Conservation (phyloP, 2,888 invertebrate genomes). For the Cataglyphis albicans region DNA sequence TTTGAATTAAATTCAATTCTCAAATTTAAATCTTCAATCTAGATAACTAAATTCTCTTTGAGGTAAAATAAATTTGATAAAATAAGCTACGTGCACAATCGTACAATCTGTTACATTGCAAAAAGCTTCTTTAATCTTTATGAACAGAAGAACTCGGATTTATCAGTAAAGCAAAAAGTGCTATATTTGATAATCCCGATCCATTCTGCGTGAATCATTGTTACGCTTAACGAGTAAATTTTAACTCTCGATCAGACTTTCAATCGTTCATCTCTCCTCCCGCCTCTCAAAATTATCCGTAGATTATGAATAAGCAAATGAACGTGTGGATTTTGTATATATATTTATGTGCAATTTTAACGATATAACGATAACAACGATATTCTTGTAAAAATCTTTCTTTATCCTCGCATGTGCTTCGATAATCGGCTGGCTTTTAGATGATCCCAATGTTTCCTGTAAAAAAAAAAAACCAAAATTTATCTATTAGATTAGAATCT, state of each 20-base stretch:
- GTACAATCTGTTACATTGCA: constrained; percentile 13
- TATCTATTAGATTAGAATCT: neutral
- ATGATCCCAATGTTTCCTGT: neutral
- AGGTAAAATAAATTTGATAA: neutral
- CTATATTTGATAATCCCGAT: constrained; percentile 11
- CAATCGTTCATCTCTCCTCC: constrained; percentile 39
- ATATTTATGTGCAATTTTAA: constrained; percentile 78
- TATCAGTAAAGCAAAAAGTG: constrained; percentile 1
- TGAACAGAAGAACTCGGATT: constrained; percentile 58
- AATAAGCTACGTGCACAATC: neutral
- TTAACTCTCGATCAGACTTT: constrained; percentile 57
- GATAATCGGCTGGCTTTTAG: constrained; percentile 3
- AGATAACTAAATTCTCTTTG: neutral
- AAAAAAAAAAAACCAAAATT: neutral
- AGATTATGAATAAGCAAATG: constrained; percentile 62
- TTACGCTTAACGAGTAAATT: constrained; percentile 59
- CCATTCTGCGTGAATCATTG: constrained; percentile 35
- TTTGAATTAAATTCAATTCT: constrained; percentile 14
- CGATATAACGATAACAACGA: constrained; percentile 70
- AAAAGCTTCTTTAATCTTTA: constrained; percentile 57
- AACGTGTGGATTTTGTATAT: constrained; percentile 76
- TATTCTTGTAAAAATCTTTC: constrained; percentile 5
- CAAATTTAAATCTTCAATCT: neutral
- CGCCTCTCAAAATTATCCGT: constrained; percentile 55
- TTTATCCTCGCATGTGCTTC: neutral